These are phyloP conservation scores for Calameuta pallipes DNA, from an alignment of 2,888 invertebrate species.

Conservation along the genomic window DNA sequence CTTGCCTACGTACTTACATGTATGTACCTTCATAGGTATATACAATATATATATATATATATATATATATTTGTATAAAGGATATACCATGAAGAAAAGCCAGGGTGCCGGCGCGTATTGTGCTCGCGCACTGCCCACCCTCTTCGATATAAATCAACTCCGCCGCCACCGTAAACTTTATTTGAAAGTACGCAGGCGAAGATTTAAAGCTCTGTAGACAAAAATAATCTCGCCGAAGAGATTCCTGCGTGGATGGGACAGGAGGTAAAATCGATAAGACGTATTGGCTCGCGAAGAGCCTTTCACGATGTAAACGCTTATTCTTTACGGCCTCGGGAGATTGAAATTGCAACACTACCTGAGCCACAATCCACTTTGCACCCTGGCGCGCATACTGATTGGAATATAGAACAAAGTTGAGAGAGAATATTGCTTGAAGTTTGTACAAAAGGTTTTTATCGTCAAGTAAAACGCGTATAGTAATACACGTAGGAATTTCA, in stretches of 20 bases:
- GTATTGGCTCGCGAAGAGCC: slow-evolving; percentile 50
- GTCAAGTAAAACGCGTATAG: background rate
- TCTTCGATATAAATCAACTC: slow-evolving; percentile 51
- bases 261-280: slow-evolving; percentile 51
- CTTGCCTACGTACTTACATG: background rate
- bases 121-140: slow-evolving; percentile 22
- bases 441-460: background rate
- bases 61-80: background rate
- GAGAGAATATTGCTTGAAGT: background rate
- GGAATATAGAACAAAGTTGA: background rate
- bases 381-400: slow-evolving; percentile 4
- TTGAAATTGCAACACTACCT: slow-evolving; percentile 37
- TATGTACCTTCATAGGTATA: background rate
- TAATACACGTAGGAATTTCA: background rate
- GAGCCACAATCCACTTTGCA: slow-evolving; percentile 24
- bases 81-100: background rate
- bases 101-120: slow-evolving; percentile 21
- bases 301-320: slow-evolving; percentile 1
- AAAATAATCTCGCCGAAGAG: slow-evolving; percentile 46
- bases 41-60: too few relatives aligned
- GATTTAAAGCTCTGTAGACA: slow-evolving; percentile 51
- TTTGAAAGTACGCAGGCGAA: slow-evolving; percentile 51
- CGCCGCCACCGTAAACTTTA: slow-evolving; percentile 52
- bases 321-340: slow-evolving; percentile 39
- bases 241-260: slow-evolving; percentile 48